phyloP scores from a whole-genome alignment of 2,113 vertebrate genomes.

The Corvus cornix region DNA sequence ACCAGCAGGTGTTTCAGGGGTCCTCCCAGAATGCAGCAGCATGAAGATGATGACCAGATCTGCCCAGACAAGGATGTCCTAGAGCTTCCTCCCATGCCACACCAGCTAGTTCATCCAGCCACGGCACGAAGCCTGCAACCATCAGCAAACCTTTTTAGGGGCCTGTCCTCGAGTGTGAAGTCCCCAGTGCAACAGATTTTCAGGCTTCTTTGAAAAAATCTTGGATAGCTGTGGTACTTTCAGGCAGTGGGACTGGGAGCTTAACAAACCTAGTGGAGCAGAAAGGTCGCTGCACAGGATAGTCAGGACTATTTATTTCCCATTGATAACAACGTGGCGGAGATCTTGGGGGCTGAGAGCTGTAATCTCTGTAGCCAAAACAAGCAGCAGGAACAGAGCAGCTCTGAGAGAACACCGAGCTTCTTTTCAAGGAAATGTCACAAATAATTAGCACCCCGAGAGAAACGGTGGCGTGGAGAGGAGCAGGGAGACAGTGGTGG shows the following conservation, averaged over 20 bases:
- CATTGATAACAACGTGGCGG: background rate
- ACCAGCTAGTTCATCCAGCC: background rate
- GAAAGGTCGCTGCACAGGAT: background rate
- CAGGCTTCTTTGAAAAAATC: background rate
- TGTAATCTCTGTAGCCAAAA: background rate
- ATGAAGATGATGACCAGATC: background rate
- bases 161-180: background rate
- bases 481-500: background rate
- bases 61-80: background rate
- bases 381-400: background rate
- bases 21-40: background rate
- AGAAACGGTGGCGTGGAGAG: rapidly evolving
- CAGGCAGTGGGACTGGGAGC: background rate
- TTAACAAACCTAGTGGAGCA: background rate
- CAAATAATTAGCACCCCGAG: background rate
- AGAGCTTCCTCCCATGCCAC: background rate
- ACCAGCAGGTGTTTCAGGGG: background rate
- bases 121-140: background rate
- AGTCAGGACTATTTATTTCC: background rate
- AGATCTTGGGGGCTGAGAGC: background rate
- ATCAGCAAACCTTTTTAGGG: background rate
- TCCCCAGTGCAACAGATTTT: background rate
- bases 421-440: background rate
- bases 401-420: background rate
- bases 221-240: background rate